Percentiles rank a stretch among this genome's conserved stretches.
Evolutionary conservation across 2,797 vertebrate species (phyloP).

Genomic region (Eupleurogrammus muticus): DNA sequence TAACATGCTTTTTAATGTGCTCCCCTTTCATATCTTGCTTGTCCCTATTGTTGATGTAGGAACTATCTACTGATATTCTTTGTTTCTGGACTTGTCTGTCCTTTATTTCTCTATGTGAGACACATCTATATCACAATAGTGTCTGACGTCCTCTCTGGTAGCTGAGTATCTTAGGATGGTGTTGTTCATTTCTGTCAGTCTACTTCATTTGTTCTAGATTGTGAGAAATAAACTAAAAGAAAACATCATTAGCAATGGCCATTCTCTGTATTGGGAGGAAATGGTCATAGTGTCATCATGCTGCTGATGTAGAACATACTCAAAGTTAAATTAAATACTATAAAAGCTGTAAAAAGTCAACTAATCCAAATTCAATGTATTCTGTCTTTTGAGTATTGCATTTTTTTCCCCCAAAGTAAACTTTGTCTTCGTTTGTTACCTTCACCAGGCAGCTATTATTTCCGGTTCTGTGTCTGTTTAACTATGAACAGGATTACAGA

Average conservation of each 20-base stretch:
- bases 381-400: background rate
- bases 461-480: no score
- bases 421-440: background rate
- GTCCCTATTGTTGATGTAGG: slow-evolving; percentile 22
- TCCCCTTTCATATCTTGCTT: slow-evolving; percentile 39
- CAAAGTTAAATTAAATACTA: slow-evolving; percentile 19
- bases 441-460: no score
- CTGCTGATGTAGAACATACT: slow-evolving; percentile 9
- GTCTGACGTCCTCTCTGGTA: slow-evolving; percentile 19
- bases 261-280: slow-evolving; percentile 39
- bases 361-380: slow-evolving; percentile 2
- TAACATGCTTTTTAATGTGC: slow-evolving; percentile 35
- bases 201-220: slow-evolving; percentile 35
- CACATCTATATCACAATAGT: slow-evolving; percentile 2
- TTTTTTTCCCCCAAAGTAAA: background rate
- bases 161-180: slow-evolving; percentile 1
- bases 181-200: slow-evolving; percentile 20
- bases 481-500: no score
- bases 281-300: slow-evolving; percentile 9
- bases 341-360: slow-evolving; percentile 18
- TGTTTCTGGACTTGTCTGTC: slow-evolving; percentile 18
- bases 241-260: slow-evolving; percentile 23
- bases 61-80: slow-evolving; percentile 18
- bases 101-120: slow-evolving; percentile 10
- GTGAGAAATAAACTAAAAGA: slow-evolving; percentile 46